Conservation (phyloP, 2,113 vertebrate genomes). For the Cercocebus atys region DNA sequence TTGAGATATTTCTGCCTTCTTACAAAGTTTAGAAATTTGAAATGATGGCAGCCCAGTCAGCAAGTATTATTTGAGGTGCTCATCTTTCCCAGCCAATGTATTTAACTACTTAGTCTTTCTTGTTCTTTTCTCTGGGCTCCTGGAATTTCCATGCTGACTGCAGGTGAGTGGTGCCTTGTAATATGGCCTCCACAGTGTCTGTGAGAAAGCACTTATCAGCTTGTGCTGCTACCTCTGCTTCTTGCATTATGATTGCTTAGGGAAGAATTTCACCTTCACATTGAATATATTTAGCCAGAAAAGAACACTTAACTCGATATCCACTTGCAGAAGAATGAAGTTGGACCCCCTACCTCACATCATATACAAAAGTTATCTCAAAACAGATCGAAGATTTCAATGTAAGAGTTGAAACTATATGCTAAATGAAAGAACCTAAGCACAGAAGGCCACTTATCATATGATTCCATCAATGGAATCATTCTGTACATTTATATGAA, state of each 20-base stretch:
- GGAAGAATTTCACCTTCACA: background rate
- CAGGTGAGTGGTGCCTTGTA: background rate
- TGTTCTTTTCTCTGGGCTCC: background rate
- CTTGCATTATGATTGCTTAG: background rate
- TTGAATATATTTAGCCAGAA: background rate
- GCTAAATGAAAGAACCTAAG: background rate
- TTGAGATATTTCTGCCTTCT: background rate
- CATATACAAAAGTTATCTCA: background rate
- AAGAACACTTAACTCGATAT: background rate
- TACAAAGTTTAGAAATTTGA: background rate
- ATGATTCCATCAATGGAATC: background rate
- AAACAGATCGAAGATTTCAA: background rate
- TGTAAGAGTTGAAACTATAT: background rate
- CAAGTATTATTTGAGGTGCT: background rate
- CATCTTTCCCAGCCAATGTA: background rate
- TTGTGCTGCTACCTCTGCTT: background rate
- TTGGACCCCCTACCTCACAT: background rate
- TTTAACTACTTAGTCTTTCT: background rate
- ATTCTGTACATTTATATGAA: background rate
- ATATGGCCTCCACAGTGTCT: background rate
- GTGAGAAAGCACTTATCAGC: background rate
- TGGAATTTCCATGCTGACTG: background rate
- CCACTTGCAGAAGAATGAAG: background rate
- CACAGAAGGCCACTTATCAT: background rate
- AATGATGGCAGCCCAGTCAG: background rate